These are phyloP conservation scores for Lycopodina hypogea DNA, from an alignment of 37 sponge, comb jelly and placozoan species.

Conservation along the genomic window DNA sequence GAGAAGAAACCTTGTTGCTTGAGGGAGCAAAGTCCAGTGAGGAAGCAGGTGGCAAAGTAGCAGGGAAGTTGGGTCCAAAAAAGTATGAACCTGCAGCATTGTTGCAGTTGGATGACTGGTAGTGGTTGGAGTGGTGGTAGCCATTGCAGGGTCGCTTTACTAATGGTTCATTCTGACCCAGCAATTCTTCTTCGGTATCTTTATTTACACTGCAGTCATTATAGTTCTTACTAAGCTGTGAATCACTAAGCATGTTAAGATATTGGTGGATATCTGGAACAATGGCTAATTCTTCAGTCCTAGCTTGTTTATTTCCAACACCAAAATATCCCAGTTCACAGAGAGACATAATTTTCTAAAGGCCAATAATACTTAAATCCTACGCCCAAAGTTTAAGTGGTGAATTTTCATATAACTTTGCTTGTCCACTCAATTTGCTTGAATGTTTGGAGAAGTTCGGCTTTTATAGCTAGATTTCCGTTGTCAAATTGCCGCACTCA, in stretches of 20 bases:
- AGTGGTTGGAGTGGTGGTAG: background rate
- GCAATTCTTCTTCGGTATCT: slow-evolving; percentile 15
- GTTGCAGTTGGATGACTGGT: background rate
- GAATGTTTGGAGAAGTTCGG: no score
- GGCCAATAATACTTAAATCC: no score
- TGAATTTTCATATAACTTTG: no score
- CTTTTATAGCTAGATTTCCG: no score
- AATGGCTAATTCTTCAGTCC: background rate
- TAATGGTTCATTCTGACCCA: background rate
- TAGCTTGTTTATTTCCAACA: background rate
- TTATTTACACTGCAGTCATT: slow-evolving; percentile 1
- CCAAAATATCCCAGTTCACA: background rate
- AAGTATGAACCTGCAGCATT: background rate
- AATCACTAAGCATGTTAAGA: background rate
- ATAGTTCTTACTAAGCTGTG: background rate
- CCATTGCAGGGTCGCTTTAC: background rate
- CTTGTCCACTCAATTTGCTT: no score
- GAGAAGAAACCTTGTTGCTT: background rate
- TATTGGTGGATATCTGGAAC: background rate
- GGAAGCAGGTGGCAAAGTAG: background rate
- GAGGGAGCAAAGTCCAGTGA: background rate
- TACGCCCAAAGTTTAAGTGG: no score
- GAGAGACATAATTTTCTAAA: slow-evolving; percentile 10
- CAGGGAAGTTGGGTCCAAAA: background rate
- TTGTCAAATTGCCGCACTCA: no score